phyloP scores from a whole-genome alignment of 2,113 vertebrate genomes.

The Pungitius pungitius region DNA sequence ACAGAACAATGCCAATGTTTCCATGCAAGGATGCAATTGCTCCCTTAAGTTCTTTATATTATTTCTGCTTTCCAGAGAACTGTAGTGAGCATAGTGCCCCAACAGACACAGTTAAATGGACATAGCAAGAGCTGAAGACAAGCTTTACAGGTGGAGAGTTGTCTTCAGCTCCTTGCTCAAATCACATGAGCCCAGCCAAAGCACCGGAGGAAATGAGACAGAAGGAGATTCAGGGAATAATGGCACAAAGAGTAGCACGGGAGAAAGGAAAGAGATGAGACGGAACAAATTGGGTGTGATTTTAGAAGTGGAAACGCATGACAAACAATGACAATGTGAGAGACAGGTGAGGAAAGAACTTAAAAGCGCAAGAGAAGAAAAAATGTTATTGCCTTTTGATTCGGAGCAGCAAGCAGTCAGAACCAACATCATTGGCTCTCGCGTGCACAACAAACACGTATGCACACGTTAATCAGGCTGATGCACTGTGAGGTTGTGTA shows the following conservation, averaged over 20 bases:
- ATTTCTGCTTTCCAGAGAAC: neutral
- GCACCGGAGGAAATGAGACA: constrained; percentile 29
- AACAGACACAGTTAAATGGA: neutral
- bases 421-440: constrained; percentile 37
- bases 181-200: constrained; percentile 20
- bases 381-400: constrained; percentile 42
- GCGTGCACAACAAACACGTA: constrained; percentile 7
- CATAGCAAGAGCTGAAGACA: neutral
- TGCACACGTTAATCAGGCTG: constrained; percentile 29
- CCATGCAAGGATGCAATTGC: neutral
- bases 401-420: constrained; percentile 35
- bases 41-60: neutral
- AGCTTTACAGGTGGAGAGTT: constrained; percentile 19
- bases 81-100: neutral
- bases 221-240: neutral
- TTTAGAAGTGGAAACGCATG: constrained; percentile 14
- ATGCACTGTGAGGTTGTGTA: constrained; percentile 22
- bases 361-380: neutral
- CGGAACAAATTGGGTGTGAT: constrained; percentile 38
- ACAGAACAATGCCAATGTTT: neutral
- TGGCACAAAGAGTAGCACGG: constrained; percentile 6
- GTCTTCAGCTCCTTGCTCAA: neutral
- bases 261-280: constrained; percentile 26
- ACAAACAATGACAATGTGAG: constrained; percentile 6
- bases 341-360: constrained; percentile 27